These are phyloP conservation scores for Diphyllodes magnificus DNA, from an alignment of 2,113 vertebrate genomes.

Conservation along the genomic window DNA sequence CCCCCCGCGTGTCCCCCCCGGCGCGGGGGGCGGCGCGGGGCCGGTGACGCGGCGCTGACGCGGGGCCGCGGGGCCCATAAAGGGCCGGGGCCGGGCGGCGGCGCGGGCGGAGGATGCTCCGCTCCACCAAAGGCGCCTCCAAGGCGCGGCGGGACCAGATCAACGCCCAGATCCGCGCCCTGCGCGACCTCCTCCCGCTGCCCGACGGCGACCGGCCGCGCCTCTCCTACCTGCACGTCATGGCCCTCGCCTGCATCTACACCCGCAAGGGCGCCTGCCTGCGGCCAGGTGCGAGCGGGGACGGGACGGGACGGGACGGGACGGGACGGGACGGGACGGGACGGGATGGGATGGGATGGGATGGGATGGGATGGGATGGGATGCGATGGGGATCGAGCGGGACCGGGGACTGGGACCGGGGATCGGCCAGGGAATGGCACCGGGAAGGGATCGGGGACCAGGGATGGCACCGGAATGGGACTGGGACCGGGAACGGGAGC, in stretches of 20 bases:
- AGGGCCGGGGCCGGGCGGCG: background rate
- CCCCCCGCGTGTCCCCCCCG: no score
- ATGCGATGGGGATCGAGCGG: no score
- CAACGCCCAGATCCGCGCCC: background rate
- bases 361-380: background rate
- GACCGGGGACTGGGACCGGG: fast-evolving
- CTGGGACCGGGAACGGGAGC: background rate
- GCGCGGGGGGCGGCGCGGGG: no score
- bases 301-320: fast-evolving
- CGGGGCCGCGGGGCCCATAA: no score
- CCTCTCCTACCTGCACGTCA: background rate
- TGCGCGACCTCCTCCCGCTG: background rate
- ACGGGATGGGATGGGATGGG: fast-evolving
- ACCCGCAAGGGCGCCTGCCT: background rate
- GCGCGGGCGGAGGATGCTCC: background rate
- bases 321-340: no score
- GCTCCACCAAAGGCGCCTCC: background rate
- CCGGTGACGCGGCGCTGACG: no score
- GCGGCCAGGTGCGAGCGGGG: background rate
- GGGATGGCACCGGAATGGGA: background rate
- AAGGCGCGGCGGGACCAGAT: background rate
- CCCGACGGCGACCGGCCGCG: background rate
- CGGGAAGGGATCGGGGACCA: background rate
- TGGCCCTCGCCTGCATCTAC: background rate
- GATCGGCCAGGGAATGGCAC: background rate